These are phyloP conservation scores for Cylloceria caligata DNA, from an alignment of 2,888 invertebrate species.

Conservation along the genomic window DNA sequence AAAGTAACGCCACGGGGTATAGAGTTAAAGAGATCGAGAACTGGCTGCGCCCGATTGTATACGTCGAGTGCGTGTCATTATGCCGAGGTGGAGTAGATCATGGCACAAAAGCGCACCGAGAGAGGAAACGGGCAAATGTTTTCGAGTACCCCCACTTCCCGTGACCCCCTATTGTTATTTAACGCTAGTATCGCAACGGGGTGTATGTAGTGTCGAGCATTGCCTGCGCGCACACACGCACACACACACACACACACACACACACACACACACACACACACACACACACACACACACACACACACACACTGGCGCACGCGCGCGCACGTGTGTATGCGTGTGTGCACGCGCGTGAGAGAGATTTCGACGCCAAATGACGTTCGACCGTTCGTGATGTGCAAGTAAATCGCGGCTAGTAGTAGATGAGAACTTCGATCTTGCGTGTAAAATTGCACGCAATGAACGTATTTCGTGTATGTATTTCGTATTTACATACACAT, in stretches of 20 bases:
- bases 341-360: not conserved
- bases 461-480: not conserved
- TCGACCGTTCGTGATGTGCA: not conserved
- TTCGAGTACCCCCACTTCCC: conserved; percentile 48
- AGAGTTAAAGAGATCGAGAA: conserved; percentile 34
- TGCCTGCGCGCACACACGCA: no score
- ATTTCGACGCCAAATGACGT: conserved; percentile 22
- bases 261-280: not conserved
- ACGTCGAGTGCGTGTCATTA: conserved; percentile 57
- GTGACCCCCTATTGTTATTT: conserved; percentile 56
- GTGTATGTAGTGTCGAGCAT: not conserved
- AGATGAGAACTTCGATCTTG: not conserved
- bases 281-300: no score
- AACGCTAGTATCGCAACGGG: conserved; percentile 39
- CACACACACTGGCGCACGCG: no score
- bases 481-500: conserved; percentile 14
- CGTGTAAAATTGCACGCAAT: not conserved
- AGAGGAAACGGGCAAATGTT: conserved; percentile 54
- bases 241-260: not conserved
- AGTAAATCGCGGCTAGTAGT: not conserved
- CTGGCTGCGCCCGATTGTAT: conserved; percentile 38
- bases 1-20: conserved; percentile 53
- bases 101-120: conserved; percentile 51
- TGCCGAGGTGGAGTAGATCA: conserved; percentile 56
- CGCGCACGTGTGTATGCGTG: no score